Evolutionary conservation across 2,888 invertebrate genomes (phyloP).

Genomic region (Priocnemis perturbator): DNA sequence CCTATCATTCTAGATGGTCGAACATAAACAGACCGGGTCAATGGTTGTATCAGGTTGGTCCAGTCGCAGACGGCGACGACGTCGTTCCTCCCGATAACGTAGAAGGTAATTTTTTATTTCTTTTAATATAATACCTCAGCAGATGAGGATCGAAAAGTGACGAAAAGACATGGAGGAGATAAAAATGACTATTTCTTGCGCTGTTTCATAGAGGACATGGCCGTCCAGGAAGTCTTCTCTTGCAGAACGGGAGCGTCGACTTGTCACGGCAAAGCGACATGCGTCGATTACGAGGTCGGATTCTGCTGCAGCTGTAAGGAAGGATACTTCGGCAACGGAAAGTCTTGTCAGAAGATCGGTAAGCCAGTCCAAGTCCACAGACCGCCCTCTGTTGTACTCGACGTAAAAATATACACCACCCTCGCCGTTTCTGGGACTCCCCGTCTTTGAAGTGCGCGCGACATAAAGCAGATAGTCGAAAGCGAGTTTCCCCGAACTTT

Average conservation of each 20-base stretch:
- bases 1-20: conserved; percentile 82
- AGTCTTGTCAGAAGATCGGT: conserved; percentile 89
- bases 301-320: conserved; percentile 92
- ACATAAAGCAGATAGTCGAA: conserved; percentile 20
- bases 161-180: no score
- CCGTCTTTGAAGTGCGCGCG: conserved; percentile 30
- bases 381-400: not conserved
- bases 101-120: conserved; percentile 57
- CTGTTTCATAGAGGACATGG: no score
- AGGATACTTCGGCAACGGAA: conserved; percentile 95
- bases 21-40: conserved; percentile 91
- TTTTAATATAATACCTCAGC: no score
- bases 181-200: no score
- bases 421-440: conserved; percentile 11
- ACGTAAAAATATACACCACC: conserved; percentile 12
- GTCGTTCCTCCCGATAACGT: conserved; percentile 81
- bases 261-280: conserved; percentile 89
- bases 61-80: conserved; percentile 79
- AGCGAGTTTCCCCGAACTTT: not conserved
- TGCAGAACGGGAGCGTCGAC: conserved; percentile 82
- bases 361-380: conserved; percentile 35
- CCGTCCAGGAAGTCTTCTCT: conserved; percentile 60
- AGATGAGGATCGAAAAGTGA: no score
- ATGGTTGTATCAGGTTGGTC: conserved; percentile 92
- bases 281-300: conserved; percentile 88